Conservation (phyloP, 2,797 vertebrate genomes). For the Siniperca scherzeri region DNA sequence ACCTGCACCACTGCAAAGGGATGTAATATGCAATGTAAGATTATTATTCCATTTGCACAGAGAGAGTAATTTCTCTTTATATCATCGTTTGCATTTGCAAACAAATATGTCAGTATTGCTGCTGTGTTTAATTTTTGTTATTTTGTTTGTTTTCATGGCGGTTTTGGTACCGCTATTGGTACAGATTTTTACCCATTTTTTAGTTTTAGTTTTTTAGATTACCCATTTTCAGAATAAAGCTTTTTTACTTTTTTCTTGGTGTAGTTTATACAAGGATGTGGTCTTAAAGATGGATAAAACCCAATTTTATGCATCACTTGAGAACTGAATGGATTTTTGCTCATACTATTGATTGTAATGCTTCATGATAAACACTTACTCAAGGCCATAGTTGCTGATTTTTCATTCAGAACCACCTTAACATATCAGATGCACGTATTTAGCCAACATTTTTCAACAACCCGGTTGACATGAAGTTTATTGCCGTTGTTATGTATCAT, state of each 20-base stretch:
- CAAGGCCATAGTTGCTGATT: background rate
- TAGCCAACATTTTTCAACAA: conserved; percentile 7
- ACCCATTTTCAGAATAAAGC: background rate
- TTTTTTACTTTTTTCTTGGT: background rate
- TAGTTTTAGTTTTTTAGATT: background rate
- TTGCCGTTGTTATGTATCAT: conserved; percentile 46
- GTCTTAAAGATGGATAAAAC: background rate
- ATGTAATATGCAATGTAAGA: background rate
- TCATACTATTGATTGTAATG: background rate
- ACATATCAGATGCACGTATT: background rate
- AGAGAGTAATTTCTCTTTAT: background rate
- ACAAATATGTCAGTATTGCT: background rate
- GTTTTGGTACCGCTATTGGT: background rate
- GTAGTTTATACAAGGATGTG: background rate
- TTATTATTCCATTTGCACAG: background rate
- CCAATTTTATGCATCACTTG: background rate
- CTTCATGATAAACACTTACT: background rate
- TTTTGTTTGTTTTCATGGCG: background rate
- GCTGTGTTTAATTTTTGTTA: background rate
- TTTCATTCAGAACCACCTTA: background rate
- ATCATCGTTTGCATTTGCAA: background rate
- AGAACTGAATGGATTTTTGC: background rate
- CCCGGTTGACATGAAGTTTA: conserved; percentile 32
- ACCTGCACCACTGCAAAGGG: conserved; percentile 26
- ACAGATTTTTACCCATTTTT: background rate